Conservation (phyloP, 2,113 vertebrate species). For the human region DNA sequence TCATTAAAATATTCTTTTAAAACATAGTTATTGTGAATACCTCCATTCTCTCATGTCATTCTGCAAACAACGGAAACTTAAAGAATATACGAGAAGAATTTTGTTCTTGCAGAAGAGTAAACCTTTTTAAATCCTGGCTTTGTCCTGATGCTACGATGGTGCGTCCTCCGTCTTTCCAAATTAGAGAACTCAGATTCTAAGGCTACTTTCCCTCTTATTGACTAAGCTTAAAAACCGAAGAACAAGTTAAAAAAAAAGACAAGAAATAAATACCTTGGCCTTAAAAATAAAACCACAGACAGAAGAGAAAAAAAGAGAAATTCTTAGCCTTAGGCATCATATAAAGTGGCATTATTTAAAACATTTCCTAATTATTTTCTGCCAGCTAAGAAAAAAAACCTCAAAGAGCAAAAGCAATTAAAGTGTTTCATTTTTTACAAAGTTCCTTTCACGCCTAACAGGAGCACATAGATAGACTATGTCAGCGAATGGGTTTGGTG, state of each 20-base stretch:
- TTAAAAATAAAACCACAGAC: slow-evolving; percentile 31
- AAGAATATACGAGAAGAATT: not conserved
- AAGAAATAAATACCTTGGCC: not conserved
- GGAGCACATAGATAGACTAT: not conserved
- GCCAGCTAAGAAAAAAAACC: not conserved
- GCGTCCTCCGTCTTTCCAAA: not conserved
- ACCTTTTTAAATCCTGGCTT: not conserved
- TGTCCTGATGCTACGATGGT: not conserved
- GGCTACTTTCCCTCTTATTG: not conserved
- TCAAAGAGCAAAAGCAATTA: not conserved
- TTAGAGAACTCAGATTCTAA: not conserved
- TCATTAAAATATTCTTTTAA: slow-evolving; percentile 26
- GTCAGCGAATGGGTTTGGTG: not conserved
- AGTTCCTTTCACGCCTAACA: not conserved
- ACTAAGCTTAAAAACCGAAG: not conserved
- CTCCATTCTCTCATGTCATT: not conserved
- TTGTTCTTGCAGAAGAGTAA: not conserved
- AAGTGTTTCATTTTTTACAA: not conserved
- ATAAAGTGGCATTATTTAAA: not conserved
- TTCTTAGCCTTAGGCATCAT: not conserved
- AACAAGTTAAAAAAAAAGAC: not conserved
- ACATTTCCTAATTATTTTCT: not conserved
- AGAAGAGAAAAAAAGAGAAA: not conserved
- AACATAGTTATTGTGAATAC: not conserved
- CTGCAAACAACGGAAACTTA: not conserved